A percentile compares a stretch with the other conserved stretches of the same genome.
Evolutionary conservation across 2,888 invertebrate genomes (phyloP).

Genomic region (Ametastegia equiseti): DNA sequence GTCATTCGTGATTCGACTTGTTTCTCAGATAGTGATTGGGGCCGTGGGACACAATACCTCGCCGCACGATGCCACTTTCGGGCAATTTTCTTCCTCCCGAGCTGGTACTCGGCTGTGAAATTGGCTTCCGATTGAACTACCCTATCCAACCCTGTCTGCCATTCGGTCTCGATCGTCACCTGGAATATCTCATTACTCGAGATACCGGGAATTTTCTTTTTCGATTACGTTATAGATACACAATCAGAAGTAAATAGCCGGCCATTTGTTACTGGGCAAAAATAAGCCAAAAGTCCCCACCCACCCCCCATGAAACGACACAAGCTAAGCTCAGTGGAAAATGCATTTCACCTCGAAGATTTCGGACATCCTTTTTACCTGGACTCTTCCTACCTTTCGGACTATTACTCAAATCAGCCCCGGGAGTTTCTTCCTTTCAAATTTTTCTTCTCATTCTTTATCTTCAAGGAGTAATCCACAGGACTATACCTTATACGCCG

Average conservation of each 20-base stretch:
- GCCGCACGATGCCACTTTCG: conserved; percentile 17
- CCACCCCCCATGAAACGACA: no score
- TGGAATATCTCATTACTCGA: conserved; percentile 37
- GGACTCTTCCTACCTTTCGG: not conserved
- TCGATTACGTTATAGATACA: not conserved
- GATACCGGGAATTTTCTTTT: not conserved
- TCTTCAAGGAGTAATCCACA: not conserved
- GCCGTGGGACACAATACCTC: not conserved
- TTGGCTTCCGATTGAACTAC: conserved; percentile 48
- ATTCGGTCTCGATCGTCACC: conserved; percentile 41
- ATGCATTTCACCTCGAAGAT: no score
- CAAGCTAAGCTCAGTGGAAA: no score
- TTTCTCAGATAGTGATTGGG: not conserved
- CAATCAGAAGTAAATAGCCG: not conserved
- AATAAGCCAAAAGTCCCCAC: no score
- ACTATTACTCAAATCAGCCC: not conserved
- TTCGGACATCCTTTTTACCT: not conserved
- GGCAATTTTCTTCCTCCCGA: conserved; percentile 20
- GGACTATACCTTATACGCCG: not conserved
- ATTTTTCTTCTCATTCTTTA: no score
- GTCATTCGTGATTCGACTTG: not conserved
- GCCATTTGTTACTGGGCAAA: not conserved
- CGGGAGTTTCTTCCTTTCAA: not conserved
- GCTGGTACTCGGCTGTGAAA: conserved; percentile 41
- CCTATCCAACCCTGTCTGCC: conserved; percentile 11